Percentiles rank a stretch among this genome's conserved stretches.
These are phyloP conservation scores for Xenus cinereus DNA, from an alignment of 2,113 vertebrate species.

Conservation along the genomic window DNA sequence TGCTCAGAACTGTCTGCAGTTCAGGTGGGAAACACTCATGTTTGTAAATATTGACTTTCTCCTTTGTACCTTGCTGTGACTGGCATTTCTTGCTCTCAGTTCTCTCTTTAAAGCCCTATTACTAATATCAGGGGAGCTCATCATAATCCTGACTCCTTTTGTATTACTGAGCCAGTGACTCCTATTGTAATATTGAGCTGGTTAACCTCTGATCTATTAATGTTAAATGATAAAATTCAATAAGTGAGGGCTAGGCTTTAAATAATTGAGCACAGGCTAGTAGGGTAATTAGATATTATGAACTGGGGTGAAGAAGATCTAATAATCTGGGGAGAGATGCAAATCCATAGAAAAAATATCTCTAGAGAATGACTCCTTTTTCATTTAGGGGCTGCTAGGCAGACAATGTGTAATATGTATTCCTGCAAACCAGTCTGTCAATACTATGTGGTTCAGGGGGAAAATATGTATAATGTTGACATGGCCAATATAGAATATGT, in stretches of 20 bases:
- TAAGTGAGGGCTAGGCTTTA: neutral
- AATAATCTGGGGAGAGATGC: neutral
- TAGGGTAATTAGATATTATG: slow-evolving; percentile 20
- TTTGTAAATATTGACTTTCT: neutral
- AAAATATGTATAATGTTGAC: slow-evolving; percentile 53
- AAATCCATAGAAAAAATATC: neutral
- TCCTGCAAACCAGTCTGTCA: neutral
- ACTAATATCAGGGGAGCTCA: neutral
- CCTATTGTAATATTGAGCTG: neutral
- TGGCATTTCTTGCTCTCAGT: neutral
- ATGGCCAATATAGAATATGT: neutral
- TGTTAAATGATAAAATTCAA: slow-evolving; percentile 35
- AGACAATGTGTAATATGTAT: neutral
- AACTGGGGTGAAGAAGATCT: slow-evolving; percentile 6
- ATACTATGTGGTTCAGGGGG: slow-evolving; percentile 2
- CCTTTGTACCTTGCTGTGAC: neutral
- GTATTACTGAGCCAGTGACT: neutral
- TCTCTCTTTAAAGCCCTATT: neutral
- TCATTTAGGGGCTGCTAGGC: neutral
- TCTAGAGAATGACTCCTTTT: neutral
- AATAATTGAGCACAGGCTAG: neutral
- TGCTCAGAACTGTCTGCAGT: neutral
- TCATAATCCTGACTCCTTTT: neutral
- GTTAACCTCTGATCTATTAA: slow-evolving; percentile 43
- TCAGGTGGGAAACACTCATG: neutral